Base-by-base conservation (phyloP, 2,888 invertebrate species). In the Nematopogon swammerdamellus region DNA sequence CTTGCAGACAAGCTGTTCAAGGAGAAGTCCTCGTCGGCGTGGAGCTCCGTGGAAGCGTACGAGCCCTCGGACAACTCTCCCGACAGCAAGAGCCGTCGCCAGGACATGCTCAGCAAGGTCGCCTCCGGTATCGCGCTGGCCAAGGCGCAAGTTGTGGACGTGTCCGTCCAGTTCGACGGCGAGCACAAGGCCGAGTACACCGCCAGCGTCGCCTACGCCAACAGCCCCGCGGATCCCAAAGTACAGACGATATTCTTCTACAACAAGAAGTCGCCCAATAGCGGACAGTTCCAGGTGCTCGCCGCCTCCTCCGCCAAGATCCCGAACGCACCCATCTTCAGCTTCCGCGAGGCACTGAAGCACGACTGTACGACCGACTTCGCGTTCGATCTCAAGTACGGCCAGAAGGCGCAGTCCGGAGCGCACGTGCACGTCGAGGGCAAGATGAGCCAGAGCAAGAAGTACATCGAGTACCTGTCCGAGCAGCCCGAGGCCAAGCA, bases 141-240 rank as follows among this genome's bases (percentile, higher is more conserved):
- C 46, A 63, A 68, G 49, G 79, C 77, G n/a, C 60, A 64, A 45
- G 75, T 82, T 8, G 50, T 81, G 1, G 87, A 88, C 55, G 54
- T 84, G 0, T 77, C 81, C 42, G 62, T 84, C 16, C 67, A 80
- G 52, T 80, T 86, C 53, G 74, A 81, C 29, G 84, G 83, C 18
- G 63, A 76, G 43, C 72, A 77, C 56, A 72, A 75, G 53, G 67
- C 72, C 16, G 69, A 82, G 53, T 82, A 82, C 55, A 65, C 72
- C 1, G 56, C 82, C 2, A 85, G 85, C 6, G 65, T 76, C 14
- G 85, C 84, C 16, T 57, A 72, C 18, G 83, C 81, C 20, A 60
- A 64, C n/a, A 87, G 86, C 59, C 70, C 74, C 3, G 77, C 82
- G 2, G 82, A 85, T 57, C 65, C 75, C 5, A 85, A 82, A 59